A percentile compares a stretch with the other conserved stretches of the same genome.
Evolutionary conservation across 2,888 invertebrate species (phyloP).

Genomic region (Xestia ashworthii): DNA sequence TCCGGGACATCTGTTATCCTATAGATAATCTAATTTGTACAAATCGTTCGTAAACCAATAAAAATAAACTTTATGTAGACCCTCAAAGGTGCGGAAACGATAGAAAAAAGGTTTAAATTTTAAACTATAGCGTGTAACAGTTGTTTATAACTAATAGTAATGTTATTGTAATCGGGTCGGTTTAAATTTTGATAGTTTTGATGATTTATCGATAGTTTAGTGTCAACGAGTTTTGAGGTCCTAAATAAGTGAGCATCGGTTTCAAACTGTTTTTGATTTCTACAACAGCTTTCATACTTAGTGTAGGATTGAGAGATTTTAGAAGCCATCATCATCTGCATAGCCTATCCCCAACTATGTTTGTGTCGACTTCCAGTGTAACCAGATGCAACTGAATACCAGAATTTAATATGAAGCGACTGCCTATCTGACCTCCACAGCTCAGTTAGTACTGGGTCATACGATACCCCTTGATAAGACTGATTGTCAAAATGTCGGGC

Average conservation of each 20-base stretch:
- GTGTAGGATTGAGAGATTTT: neutral
- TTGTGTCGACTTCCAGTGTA: no score
- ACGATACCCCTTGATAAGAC: no score
- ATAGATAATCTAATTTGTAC: constrained; percentile 86
- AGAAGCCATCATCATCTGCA: neutral
- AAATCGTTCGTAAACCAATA: constrained; percentile 81
- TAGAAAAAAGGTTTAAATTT: constrained; percentile 67
- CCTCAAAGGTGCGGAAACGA: constrained; percentile 65
- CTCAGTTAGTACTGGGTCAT: no score
- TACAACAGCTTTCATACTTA: neutral
- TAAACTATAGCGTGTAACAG: constrained; percentile 66
- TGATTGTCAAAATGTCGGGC: no score
- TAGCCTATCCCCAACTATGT: no score
- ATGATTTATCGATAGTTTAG: constrained; percentile 26
- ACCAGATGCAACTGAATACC: no score
- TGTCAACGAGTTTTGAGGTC: neutral
- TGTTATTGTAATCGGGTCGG: constrained; percentile 48
- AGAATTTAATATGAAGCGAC: no score
- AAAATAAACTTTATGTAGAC: constrained; percentile 76
- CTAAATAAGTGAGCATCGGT: neutral
- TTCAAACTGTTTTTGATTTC: neutral
- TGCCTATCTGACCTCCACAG: no score
- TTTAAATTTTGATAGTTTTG: constrained; percentile 34
- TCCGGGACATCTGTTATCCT: constrained; percentile 73
- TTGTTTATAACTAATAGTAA: constrained; percentile 60